A percentile compares a stretch with the other conserved stretches of the same genome.
Conservation (phyloP, 2,797 vertebrate genomes). For the Pygocentrus nattereri region DNA sequence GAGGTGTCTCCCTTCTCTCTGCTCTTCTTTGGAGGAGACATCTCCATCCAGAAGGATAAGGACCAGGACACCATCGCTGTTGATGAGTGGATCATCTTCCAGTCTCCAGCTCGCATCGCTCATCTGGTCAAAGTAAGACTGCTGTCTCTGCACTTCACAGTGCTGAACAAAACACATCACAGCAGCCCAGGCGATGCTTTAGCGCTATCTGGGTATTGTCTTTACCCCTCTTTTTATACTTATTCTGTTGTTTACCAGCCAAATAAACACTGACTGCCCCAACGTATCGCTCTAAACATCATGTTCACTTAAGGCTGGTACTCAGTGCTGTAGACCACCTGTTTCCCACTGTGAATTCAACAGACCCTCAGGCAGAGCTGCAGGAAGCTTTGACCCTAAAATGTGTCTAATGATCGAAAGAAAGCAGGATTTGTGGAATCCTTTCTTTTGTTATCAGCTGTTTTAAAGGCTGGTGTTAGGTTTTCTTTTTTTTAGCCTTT, state of each 20-base stretch:
- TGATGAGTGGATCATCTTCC: conserved; percentile 97
- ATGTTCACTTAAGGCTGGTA: no score
- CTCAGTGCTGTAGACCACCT: no score
- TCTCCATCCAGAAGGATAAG: conserved; percentile 94
- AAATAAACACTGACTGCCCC: no score
- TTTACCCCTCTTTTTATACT: no score
- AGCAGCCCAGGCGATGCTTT: no score
- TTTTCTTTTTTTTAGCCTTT: not conserved
- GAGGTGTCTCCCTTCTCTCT: conserved; percentile 97
- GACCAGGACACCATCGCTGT: conserved; percentile 95
- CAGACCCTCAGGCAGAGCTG: no score
- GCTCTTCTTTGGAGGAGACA: conserved; percentile 95
- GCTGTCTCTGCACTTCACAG: not conserved
- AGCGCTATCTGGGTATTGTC: no score
- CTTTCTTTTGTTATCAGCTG: not conserved
- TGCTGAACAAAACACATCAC: no score
- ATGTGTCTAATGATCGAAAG: not conserved
- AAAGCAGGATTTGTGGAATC: not conserved
- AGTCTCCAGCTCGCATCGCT: conserved; percentile 93
- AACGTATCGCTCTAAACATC: no score
- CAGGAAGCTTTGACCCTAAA: not conserved
- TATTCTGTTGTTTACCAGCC: no score
- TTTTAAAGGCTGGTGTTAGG: not conserved
- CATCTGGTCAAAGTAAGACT: conserved; percentile 90
- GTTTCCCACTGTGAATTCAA: no score